Evolutionary conservation across 2,113 vertebrate genomes (phyloP), one percentile per base, ranked within the genome.

Genomic region (Eleginops maclovinus): DNA sequence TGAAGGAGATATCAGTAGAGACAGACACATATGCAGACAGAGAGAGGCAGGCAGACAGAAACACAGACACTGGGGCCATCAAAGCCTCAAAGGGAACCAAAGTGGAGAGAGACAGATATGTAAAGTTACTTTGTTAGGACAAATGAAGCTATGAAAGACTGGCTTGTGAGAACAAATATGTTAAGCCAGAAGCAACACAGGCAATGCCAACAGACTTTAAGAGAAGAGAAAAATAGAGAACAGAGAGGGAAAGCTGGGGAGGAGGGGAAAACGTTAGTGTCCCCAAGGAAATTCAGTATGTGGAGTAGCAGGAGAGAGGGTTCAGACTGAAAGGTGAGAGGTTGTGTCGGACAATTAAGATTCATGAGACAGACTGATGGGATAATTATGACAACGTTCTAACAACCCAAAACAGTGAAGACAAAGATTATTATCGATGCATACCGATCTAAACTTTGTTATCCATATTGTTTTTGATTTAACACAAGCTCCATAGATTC

Each of bases 251-350:
- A 56, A 50, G 36, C 53, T 28, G 17, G 5, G 65, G 21, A 62
- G 55, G 21, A 53, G 46, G 36, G 69, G 72, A 31, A 62, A 46
- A 72, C 12, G 4, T 58, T 63, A 59, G 66, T 59, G 44, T 75
- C 83, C 72, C 65, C 2, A 4, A 68, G 68, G 85, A 88, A 66
- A 69, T 43, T 15, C 12, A 79, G 72, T 74, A 87, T 85, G 58
- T 77, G 61, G 66, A 61, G 58, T 11, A 60, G 53, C 19, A 61
- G 49, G 26, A 9, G 3, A 66, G 62, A 28, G 60, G 40, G 62
- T 67, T 51, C 43, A 21, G 24, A 40, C 44, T 72, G 54, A 53
- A 59, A 75, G 74, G 81, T 79, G 72, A 88, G 81, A 83, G 78
- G 75, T 75, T 21, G 12, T 41, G 47, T 60, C 56, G 12, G 49